Evolutionary conservation across 2,888 invertebrate genomes (phyloP).

Genomic region (Lasioglossum marginatum): DNA sequence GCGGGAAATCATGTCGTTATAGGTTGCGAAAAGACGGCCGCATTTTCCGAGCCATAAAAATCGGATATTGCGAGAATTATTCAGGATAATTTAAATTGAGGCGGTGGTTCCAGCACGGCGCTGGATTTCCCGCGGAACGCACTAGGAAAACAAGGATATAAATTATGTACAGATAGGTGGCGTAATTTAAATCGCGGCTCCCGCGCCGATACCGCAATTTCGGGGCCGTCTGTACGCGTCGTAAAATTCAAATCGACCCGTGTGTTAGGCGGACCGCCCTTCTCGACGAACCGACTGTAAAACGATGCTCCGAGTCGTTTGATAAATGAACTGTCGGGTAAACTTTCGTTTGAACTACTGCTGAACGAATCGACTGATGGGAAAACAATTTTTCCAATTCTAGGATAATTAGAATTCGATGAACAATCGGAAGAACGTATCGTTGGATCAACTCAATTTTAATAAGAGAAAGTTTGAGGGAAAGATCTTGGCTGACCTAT

Average conservation of each 20-base stretch:
- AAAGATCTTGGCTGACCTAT: background rate
- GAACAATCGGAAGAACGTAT: background rate
- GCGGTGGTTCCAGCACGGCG: slow-evolving; percentile 31
- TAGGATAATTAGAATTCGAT: background rate
- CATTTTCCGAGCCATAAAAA: slow-evolving; percentile 83
- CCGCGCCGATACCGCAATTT: slow-evolving; percentile 75
- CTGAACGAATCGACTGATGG: background rate
- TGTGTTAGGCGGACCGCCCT: background rate
- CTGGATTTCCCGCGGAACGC: slow-evolving; percentile 65
- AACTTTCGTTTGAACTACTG: background rate
- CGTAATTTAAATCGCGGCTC: slow-evolving; percentile 81
- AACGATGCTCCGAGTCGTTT: background rate
- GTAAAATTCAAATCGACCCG: slow-evolving; percentile 81
- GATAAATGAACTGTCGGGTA: background rate
- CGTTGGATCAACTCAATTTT: background rate
- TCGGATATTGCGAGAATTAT: slow-evolving; percentile 83
- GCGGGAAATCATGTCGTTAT: slow-evolving; percentile 75
- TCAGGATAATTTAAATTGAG: slow-evolving; percentile 84
- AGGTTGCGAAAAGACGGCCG: slow-evolving; percentile 74
- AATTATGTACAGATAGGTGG: slow-evolving; percentile 82
- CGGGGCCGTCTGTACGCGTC: slow-evolving; percentile 70
- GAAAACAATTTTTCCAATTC: background rate
- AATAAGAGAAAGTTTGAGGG: background rate
- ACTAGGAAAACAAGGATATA: slow-evolving; percentile 82
- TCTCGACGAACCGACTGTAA: background rate